Base-by-base conservation (phyloP, 2,797 vertebrate species). In the Pteropus rufus region DNA sequence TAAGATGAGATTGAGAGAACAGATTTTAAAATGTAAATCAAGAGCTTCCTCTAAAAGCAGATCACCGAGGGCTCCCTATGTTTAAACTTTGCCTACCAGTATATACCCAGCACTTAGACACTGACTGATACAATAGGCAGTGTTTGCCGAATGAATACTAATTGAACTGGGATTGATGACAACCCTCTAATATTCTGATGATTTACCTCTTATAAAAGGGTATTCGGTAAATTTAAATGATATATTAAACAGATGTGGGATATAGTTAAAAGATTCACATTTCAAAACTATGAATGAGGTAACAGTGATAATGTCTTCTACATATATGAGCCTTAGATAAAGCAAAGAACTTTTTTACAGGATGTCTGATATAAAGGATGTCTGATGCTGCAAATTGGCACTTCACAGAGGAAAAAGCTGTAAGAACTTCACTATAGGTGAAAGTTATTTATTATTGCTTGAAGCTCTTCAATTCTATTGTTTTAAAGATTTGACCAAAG, bases 221-320 rank as follows among this genome's bases (percentile, higher is more conserved):
- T 24, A 85, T 44, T 83, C 19, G 18, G 14, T 58, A 91, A 82
- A 87, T 79, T 92, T 49, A 96, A 93, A 49, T 92, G 29, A 82
- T 93, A 77, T 67, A 72, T 34, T 88, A 93, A 64, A 58, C 23
- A 21, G 36, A 54, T 1, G 34, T 60, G 34, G 21, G 29, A 18
- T 58, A 62, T 24, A 73, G 34, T 46, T 49, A 86, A 70, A 76
- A 88, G 39, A 67, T 58, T 76, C 64, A 76, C 10, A 11, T 85
- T 89, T 93, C 56, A 89, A 72, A 90, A 62, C 65, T 69, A 44
- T 82, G 39, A 26, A 69, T 79, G 10, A 83, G 39, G n/a, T 73
- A 62, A 93, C n/a, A 82, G 21, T 23, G 44, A 39, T 36, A 90
- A 65, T 60, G 10, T 46, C 60, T 76, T 76, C 69, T 88, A 85